Percentiles rank a stretch among this genome's conserved stretches.
Evolutionary conservation across 2,797 vertebrate genomes (phyloP).

Genomic region (Hemibagrus guttatus): DNA sequence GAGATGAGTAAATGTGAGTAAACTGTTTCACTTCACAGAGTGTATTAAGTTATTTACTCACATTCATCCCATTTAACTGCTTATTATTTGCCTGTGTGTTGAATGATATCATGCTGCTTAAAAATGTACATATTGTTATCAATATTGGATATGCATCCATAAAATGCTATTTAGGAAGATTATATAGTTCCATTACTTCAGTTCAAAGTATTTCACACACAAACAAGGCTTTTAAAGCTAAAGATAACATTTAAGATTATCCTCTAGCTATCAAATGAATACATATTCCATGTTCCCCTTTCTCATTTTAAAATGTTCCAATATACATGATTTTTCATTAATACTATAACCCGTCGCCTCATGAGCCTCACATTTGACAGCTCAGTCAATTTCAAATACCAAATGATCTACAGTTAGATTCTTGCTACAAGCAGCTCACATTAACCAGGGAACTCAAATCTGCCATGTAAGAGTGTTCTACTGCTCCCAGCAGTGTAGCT

Average conservation of each 20-base stretch:
- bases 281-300: background rate
- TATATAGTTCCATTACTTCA: background rate
- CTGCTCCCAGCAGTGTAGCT: background rate
- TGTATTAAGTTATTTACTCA: background rate
- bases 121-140: background rate
- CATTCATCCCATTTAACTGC: background rate
- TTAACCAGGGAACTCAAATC: slow-evolving; percentile 3
- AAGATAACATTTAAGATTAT: background rate
- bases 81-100: background rate
- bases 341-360: background rate
- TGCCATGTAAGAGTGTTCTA: background rate
- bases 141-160: background rate
- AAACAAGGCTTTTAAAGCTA: background rate
- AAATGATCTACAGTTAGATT: background rate
- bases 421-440: slow-evolving; percentile 14
- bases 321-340: background rate
- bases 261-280: background rate
- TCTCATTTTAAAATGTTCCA: background rate
- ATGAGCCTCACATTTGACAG: background rate
- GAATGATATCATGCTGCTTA: background rate
- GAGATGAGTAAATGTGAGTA: background rate
- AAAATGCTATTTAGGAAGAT: background rate
- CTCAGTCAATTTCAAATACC: background rate
- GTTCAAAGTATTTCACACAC: background rate
- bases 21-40: background rate